Base-by-base conservation (phyloP, 2,113 vertebrate genomes). In the Euleptes europaea region DNA sequence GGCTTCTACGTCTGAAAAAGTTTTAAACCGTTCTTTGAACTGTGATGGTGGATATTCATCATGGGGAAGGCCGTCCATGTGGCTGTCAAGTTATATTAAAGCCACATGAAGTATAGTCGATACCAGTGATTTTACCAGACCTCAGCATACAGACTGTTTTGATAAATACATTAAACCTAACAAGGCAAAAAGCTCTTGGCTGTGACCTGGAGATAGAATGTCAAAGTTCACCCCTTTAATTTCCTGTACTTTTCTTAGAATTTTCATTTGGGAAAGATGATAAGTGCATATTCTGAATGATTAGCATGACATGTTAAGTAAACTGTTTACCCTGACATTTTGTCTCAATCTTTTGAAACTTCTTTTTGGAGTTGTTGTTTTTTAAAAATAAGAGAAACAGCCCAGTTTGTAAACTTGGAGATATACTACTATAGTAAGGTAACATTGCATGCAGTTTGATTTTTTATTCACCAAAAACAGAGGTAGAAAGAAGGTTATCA, bases 221-320 rank as follows among this genome's bases (percentile, higher is more conserved):
- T 49, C 79, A 86, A 70, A 72, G 35, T 86, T 78, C 72, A 75
- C 73, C 85, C 63, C 84, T 87, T 86, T 93, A 70, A 89, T 93
- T 94, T 92, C 84, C 82, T 88, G 51, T 70, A 81, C 11, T 8
- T 84, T 57, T 84, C 38, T 88, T 84, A 5, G 71, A 44, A 84
- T 92, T 92, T 90, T 85, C 40, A 87, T 91, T 89, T 92, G 51
- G 49, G 81, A 92, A 93, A 88, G 79, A 28, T n/a, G 87, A 89
- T 86, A 70, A 3, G 65, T 6, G 42, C 5, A 51, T 80, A 86
- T 90, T 82, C 73, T 89, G 88, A 83, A 84, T 1, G 1, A 89
- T 73, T 89, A 85, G 54, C 78, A 84, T 28, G 44, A 72, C 85
- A 88, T 49, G 12, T 71, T 17, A 82, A 86, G n/a, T 78, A 85